Evolutionary conservation across 2,113 vertebrate species (phyloP), one percentile per base, ranked within the genome.

Genomic region (Fregetta grallaria): DNA sequence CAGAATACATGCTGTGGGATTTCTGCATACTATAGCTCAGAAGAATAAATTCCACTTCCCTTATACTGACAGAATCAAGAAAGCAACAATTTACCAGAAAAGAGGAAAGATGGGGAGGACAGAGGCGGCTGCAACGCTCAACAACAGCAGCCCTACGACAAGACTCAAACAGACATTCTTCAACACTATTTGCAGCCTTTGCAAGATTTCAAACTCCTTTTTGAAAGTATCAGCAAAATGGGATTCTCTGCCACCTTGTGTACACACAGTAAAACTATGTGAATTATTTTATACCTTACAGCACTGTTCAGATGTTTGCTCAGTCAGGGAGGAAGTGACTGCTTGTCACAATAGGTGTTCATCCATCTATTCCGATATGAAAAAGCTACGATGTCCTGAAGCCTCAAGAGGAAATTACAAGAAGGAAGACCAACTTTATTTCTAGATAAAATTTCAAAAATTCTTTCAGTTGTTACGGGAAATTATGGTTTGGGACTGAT

Each of bases 221-320:
- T 63, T 53, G 86, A 27, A 88, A 75, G 38, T 14, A 53, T 2
- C 0, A 78, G 15, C 16, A 72, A 56, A 81, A 78, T 3, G 40
- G 40, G 52, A 86, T 88, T 82, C 77, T 89, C 92, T 91, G 90
- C 62, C 90, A 92, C 56, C 77, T 65, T 65, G 81, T 86, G 81
- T 70, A 79, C 74, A 73, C 21, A 68, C 5, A 25, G 66, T 27
- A 80, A 90, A 95, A 72, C 20, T 17, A 19, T 21, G 49, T 26
- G 25, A 56, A 72, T 15, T 29, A 17, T 23, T 74, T 77, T 62
- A 59, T 2, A 63, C 19, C 16, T 53, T 27, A 93, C 18, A 86
- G 34, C 36, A 67, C 56, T 27, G 8, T 23, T 56, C 71, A 75
- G 17, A 32, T 7, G 34, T 44, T 40, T 58, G 79, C 56, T 50